Evolutionary conservation across 2,888 invertebrate genomes (phyloP).

Genomic region (Beris chalybata): DNA sequence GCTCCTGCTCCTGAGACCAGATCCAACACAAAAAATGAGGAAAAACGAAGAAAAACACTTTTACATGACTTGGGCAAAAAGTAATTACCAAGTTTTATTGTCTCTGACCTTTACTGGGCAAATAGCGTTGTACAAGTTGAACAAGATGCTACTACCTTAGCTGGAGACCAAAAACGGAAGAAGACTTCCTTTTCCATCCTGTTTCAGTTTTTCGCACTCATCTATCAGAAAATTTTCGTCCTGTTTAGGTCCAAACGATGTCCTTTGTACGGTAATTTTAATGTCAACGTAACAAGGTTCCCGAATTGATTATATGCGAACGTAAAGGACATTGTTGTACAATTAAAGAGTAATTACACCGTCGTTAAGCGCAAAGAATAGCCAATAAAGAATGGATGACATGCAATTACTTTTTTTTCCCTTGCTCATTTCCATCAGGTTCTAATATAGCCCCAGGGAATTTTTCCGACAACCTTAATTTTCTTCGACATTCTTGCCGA

Average conservation of each 20-base stretch:
- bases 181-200: too few species aligned
- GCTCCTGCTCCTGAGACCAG: neutral
- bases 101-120: constrained; percentile 20
- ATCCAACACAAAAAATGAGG: neutral
- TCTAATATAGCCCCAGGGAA: too few species aligned
- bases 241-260: too few species aligned
- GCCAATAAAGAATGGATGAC: constrained; percentile 22
- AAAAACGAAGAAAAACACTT: constrained; percentile 18
- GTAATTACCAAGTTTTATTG: constrained; percentile 25
- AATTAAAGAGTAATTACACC: constrained; percentile 21
- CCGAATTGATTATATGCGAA: constrained; percentile 1
- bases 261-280: too few species aligned
- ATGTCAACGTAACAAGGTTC: too few species aligned
- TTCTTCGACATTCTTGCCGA: too few species aligned
- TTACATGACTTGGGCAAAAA: constrained; percentile 17
- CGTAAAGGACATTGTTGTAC: constrained; percentile 20
- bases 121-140: constrained; percentile 14
- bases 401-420: constrained; percentile 21
- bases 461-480: too few species aligned
- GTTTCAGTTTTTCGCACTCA: too few species aligned
- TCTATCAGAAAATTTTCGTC: too few species aligned
- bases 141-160: neutral
- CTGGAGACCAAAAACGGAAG: too few species aligned
- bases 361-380: constrained; percentile 15
- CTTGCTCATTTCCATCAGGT: too few species aligned